A percentile compares a stretch with the other conserved stretches of the same genome.
Conservation (phyloP, 2,888 invertebrate genomes). For the Acrocyrtus sp. region DNA sequence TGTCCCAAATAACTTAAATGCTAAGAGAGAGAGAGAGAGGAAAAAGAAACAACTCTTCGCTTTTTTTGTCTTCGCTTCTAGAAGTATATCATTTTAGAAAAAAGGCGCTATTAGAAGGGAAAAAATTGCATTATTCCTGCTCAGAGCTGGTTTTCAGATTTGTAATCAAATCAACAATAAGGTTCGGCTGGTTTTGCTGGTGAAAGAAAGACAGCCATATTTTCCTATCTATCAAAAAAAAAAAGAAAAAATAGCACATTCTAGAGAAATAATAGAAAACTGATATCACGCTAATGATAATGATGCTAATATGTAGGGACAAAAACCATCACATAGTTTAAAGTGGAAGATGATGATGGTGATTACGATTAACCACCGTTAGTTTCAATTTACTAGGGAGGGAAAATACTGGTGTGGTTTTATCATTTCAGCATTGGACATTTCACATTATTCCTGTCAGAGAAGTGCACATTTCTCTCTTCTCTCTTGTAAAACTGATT, state of each 20-base stretch:
- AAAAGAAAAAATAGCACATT: not conserved
- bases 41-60: not conserved
- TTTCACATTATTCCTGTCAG: not conserved
- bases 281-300: not conserved
- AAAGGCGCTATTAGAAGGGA: not conserved
- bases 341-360: not conserved
- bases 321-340: not conserved
- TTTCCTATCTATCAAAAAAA: too few relatives aligned
- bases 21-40: not conserved
- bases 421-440: not conserved
- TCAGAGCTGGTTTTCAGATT: not conserved
- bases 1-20: constrained; percentile 32
- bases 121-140: not conserved
- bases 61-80: not conserved
- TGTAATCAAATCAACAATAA: not conserved
- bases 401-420: too few relatives aligned
- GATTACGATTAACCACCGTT: not conserved
- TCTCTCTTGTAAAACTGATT: not conserved
- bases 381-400: too few relatives aligned
- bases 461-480: not conserved
- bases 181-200: not conserved
- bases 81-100: not conserved
- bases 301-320: not conserved
- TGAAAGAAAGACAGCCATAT: not conserved
- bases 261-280: not conserved